A percentile compares a stretch with the other conserved stretches of the same genome.
phyloP scores from a whole-genome alignment of 2,888 invertebrate species.

The Acleris laterana region DNA sequence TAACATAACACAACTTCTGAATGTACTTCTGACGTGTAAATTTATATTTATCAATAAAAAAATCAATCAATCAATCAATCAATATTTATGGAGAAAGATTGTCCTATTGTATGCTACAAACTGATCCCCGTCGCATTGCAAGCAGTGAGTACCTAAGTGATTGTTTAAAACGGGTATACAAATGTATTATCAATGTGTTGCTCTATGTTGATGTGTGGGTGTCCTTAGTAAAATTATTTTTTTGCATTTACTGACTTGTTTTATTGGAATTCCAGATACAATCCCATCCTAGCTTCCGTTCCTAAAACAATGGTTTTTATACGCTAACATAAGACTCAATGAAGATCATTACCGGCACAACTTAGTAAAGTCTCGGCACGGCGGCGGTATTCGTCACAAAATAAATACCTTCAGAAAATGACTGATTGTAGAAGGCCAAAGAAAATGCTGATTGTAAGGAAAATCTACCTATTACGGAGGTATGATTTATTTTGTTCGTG shows the following conservation, averaged over 20 bases:
- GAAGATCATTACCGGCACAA: no score
- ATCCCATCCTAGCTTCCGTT: not conserved
- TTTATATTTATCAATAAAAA: no score
- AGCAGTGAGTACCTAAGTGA: constrained; percentile 41
- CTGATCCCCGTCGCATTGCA: constrained; percentile 15
- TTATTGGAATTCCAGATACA: constrained; percentile 49
- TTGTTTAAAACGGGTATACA: constrained; percentile 60
- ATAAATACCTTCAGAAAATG: no score
- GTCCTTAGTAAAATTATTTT: constrained; percentile 65
- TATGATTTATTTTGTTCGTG: no score
- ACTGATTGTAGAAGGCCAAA: no score
- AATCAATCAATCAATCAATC: no score
- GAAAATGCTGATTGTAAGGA: no score
- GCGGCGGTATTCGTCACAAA: no score
- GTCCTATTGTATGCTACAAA: not conserved
- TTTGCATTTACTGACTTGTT: constrained; percentile 57
- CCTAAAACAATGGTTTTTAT: not conserved
- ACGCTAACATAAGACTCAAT: no score
- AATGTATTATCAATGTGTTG: constrained; percentile 61
- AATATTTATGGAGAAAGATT: constrained; percentile 15
- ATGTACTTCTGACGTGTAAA: no score
- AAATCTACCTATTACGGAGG: no score
- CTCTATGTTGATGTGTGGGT: constrained; percentile 48
- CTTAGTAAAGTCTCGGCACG: no score
- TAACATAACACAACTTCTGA: not conserved